Evolutionary conservation across 2,113 vertebrate genomes (phyloP).

Genomic region (Cisticola juncidis): DNA sequence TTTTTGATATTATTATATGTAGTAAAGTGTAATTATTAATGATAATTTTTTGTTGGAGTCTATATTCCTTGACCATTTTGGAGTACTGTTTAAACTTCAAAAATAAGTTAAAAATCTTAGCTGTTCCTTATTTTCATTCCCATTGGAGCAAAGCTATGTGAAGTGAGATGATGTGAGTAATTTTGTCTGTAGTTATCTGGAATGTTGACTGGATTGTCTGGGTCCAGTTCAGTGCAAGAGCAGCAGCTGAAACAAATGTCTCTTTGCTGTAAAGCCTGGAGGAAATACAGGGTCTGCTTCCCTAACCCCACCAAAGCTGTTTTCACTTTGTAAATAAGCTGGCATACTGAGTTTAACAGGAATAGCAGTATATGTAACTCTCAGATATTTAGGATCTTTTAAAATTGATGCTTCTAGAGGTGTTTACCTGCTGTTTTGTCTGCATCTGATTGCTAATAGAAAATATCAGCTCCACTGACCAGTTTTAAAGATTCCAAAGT

Average conservation of each 20-base stretch:
- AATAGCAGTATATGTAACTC: neutral
- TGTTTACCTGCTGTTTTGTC: neutral
- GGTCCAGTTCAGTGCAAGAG: neutral
- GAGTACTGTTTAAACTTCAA: neutral
- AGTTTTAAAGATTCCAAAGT: neutral
- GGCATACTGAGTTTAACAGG: neutral
- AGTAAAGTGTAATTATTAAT: neutral
- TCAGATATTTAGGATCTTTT: neutral
- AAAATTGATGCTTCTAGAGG: neutral
- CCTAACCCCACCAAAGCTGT: neutral
- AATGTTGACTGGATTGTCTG: neutral
- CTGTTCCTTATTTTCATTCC: neutral
- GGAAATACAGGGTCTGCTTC: neutral
- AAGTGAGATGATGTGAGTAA: neutral
- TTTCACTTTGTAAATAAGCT: neutral
- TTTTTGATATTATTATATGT: neutral
- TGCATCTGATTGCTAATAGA: neutral
- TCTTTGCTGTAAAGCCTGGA: neutral
- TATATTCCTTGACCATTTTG: neutral
- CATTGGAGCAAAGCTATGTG: neutral
- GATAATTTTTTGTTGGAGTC: neutral
- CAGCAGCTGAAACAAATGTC: neutral
- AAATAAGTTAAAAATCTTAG: neutral
- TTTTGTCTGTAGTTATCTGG: neutral
- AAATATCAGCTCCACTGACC: neutral